These are phyloP conservation scores for Recurvirostra avosetta DNA, from an alignment of 2,113 vertebrate genomes.

Conservation along the genomic window DNA sequence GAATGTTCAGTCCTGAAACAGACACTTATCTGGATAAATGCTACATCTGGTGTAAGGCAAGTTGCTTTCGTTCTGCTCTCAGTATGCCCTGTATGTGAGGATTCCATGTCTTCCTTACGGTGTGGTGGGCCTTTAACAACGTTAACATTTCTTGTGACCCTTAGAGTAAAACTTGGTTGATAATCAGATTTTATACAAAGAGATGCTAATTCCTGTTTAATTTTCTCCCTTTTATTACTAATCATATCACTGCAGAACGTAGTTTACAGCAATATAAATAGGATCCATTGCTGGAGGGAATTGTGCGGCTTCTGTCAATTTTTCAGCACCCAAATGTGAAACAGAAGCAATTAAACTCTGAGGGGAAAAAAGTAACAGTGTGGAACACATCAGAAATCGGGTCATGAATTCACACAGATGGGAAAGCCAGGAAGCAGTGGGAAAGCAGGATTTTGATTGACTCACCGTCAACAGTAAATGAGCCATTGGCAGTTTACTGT, in stretches of 20 bases:
- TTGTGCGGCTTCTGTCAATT: conserved; percentile 69
- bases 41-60: background rate
- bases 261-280: conserved; percentile 71
- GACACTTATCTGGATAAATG: background rate
- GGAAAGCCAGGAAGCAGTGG: conserved; percentile 64
- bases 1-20: background rate
- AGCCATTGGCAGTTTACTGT: conserved; percentile 64
- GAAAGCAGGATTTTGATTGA: conserved; percentile 68
- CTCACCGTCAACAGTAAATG: conserved; percentile 69
- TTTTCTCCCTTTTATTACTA: conserved; percentile 70
- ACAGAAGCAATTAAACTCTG: conserved; percentile 73
- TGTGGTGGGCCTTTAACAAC: background rate
- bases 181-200: conserved; percentile 41
- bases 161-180: background rate
- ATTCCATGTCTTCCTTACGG: background rate
- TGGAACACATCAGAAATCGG: conserved; percentile 72
- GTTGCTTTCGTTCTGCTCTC: background rate
- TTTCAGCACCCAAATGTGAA: conserved; percentile 74
- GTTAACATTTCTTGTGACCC: background rate
- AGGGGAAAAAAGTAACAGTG: conserved; percentile 67
- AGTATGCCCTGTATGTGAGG: background rate
- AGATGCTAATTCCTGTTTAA: conserved; percentile 60
- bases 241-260: conserved; percentile 66
- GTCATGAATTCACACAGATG: conserved; percentile 74
- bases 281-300: conserved; percentile 69